Conservation (phyloP, 2,888 invertebrate species). For the Vandiemenella viatica region DNA sequence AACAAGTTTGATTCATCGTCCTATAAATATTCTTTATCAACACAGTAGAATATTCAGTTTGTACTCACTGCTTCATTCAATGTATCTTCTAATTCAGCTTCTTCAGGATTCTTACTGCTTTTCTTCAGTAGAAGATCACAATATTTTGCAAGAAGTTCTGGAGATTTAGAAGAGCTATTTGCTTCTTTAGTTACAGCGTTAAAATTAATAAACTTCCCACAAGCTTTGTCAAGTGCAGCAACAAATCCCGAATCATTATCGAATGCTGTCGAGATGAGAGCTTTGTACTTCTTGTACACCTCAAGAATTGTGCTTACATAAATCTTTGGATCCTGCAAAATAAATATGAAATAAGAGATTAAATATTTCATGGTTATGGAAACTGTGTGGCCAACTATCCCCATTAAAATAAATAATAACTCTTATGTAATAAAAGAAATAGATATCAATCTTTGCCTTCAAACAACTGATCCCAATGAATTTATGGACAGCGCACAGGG, state of each 20-base stretch:
- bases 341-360: conserved; percentile 2
- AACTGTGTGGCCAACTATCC: background rate
- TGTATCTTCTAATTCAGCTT: conserved; percentile 93
- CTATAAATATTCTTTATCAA: too few relatives aligned
- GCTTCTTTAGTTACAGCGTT: conserved; percentile 89
- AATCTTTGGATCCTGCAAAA: conserved; percentile 77
- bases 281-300: conserved; percentile 95
- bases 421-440: too few relatives aligned
- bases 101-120: conserved; percentile 96
- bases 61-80: conserved; percentile 90
- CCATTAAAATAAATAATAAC: background rate
- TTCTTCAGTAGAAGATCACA: conserved; percentile 95
- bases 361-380: too few relatives aligned
- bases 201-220: conserved; percentile 93
- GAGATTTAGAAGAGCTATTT: conserved; percentile 72
- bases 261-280: conserved; percentile 84
- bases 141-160: conserved; percentile 93
- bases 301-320: conserved; percentile 94
- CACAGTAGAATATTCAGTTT: too few relatives aligned
- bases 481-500: too few relatives aligned
- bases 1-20: too few relatives aligned
- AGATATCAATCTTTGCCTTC: too few relatives aligned
- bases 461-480: too few relatives aligned
- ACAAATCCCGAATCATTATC: conserved; percentile 96
- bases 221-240: conserved; percentile 91